Percentiles rank a stretch among this genome's conserved stretches.
Evolutionary conservation across 2,113 vertebrate species (phyloP).

Genomic region (Paedocypris sp.): DNA sequence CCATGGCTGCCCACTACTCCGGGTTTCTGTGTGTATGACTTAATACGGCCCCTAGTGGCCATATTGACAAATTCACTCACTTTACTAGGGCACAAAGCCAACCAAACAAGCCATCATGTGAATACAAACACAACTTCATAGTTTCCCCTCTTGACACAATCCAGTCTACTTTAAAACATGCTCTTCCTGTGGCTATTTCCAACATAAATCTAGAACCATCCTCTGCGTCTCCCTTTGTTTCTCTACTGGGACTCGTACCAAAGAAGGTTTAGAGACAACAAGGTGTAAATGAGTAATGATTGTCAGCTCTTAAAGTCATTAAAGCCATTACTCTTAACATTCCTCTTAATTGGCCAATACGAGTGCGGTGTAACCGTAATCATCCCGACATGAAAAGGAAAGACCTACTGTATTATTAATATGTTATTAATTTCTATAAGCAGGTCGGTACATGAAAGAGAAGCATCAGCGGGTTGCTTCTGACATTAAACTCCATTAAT

Average conservation of each 20-base stretch:
- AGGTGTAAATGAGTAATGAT: constrained; percentile 33
- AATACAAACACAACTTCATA: no score
- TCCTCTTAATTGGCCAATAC: constrained; percentile 38
- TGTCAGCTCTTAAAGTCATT: constrained; percentile 37
- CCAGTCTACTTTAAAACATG: no score
- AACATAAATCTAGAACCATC: constrained; percentile 20
- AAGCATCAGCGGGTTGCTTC: constrained; percentile 50
- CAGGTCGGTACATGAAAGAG: constrained; percentile 37
- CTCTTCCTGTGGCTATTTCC: no score
- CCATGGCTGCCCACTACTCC: no score
- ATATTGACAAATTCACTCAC: no score
- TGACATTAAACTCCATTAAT: constrained; percentile 68
- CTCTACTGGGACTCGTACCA: neutral
- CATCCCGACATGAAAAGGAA: constrained; percentile 32
- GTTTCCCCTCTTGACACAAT: no score
- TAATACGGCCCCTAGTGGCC: no score
- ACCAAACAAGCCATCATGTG: no score
- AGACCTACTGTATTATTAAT: constrained; percentile 28
- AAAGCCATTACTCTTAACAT: constrained; percentile 34
- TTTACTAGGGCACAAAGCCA: no score
- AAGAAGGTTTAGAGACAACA: constrained; percentile 14
- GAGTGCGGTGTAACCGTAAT: constrained; percentile 18
- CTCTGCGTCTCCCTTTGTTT: constrained; percentile 4
- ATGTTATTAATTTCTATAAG: constrained; percentile 39
- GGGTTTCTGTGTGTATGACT: no score